Conservation (phyloP, 2,888 invertebrate species). For the Tryphoninae sp. region DNA sequence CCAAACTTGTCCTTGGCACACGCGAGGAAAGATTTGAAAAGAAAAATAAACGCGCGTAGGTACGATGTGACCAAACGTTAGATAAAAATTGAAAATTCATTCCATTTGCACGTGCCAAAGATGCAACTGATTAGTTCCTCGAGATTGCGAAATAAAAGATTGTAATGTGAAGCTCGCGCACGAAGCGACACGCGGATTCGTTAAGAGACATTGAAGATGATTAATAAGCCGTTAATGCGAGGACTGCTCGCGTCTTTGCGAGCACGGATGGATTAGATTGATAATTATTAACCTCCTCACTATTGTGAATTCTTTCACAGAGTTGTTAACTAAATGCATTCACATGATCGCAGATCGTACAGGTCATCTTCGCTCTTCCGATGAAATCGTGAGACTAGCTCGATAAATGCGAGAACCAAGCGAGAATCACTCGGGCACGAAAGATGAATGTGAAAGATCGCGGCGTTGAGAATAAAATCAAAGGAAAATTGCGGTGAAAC, state of each 20-base stretch:
- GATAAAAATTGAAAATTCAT: conserved; percentile 20
- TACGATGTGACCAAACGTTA: background rate
- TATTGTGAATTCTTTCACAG: conserved; percentile 61
- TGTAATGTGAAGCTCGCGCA: conserved; percentile 15
- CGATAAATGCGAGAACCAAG: conserved; percentile 43
- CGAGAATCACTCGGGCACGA: conserved; percentile 8
- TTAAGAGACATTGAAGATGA: conserved; percentile 50
- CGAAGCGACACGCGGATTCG: conserved; percentile 38
- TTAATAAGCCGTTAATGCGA: conserved; percentile 50
- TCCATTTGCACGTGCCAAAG: conserved; percentile 28
- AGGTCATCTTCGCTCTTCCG: background rate
- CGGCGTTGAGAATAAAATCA: conserved; percentile 7
- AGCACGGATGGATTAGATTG: conserved; percentile 20
- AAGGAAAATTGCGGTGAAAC: conserved; percentile 63
- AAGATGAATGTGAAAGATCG: background rate
- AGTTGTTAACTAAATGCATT: conserved; percentile 4
- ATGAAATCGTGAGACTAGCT: conserved; percentile 38
- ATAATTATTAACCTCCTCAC: conserved; percentile 37
- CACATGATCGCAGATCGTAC: background rate
- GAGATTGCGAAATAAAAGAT: conserved; percentile 35
- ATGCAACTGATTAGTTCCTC: conserved; percentile 27
- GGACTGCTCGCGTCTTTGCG: conserved; percentile 30
- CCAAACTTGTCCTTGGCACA: conserved; percentile 10
- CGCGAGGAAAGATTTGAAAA: background rate
- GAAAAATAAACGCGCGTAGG: background rate